These are phyloP conservation scores for Trichonephila inaurata DNA, from an alignment of 1,140 invertebrate species.

Conservation along the genomic window DNA sequence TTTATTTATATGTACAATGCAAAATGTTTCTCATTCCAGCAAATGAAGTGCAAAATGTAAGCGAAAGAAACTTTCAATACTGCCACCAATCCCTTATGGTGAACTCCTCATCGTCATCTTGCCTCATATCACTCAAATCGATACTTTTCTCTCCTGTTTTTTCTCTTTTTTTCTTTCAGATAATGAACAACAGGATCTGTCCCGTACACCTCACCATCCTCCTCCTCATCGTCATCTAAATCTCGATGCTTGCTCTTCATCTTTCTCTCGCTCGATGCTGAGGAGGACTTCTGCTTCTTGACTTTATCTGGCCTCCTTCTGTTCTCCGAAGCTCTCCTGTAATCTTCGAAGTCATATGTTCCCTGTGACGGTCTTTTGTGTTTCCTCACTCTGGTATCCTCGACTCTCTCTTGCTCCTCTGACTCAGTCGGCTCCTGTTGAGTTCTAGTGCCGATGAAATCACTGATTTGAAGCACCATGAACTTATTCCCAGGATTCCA, in stretches of 20 bases:
- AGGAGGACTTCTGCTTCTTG: neutral
- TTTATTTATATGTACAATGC: too few species aligned
- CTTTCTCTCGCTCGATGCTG: neutral
- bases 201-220: constrained; percentile 44
- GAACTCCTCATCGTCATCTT: constrained; percentile 31
- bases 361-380: neutral
- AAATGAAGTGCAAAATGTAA: neutral
- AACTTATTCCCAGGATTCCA: constrained; percentile 39
- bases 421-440: neutral
- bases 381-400: constrained; percentile 10
- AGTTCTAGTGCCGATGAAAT: constrained; percentile 27
- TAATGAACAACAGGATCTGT: constrained; percentile 62
- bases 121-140: neutral
- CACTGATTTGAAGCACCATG: constrained; percentile 62
- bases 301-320: neutral
- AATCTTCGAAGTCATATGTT: constrained; percentile 50
- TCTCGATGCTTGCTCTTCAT: neutral
- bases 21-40: too few species aligned
- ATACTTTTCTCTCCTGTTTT: neutral
- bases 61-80: constrained; percentile 11
- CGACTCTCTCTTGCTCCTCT: constrained; percentile 2
- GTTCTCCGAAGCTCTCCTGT: neutral
- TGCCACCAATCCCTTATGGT: constrained; percentile 56
- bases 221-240: constrained; percentile 23
- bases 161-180: constrained; percentile 44